Evolutionary conservation across 2,113 vertebrate species (phyloP), one percentile per base, ranked within the genome.

Genomic region (Camelus dromedarius): DNA sequence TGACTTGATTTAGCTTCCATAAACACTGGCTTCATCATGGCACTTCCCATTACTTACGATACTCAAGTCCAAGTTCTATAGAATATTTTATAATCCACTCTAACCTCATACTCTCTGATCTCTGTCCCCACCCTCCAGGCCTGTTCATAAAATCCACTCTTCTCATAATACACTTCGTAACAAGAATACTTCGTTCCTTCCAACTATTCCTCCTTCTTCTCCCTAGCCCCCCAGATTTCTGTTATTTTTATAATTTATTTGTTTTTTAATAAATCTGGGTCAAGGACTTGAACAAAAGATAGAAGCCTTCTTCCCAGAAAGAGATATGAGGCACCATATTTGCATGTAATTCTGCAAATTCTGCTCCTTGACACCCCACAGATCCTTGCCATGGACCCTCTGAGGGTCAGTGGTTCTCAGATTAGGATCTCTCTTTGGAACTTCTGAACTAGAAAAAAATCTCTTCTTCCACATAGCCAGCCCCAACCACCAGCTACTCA

Each of bases 101-200:
- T 89, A 28, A 24, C n/a, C 6, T 73, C 73, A 24, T 24, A n/a
- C 16, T 89, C 26, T 42, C 30, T 35, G 4, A 7, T 60, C 5
- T 15, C 32, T 69, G n/a, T 30, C n/a, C n/a, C 6, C 10, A 3
- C 0, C 13, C 19, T 38, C 9, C 19, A 50, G 1, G 0, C 9
- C 46, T 1, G 0, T 15, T 35, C 35, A 35, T n/a, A 0, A 8
- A 48, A 58, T 5, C 75, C 8, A 6, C 66, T 22, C 18, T 50
- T 9, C 16, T 67, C 22, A 9, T 20, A 19, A 52, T 22, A 52
- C 38, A 12, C 64, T 58, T 50, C 22, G 1, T 50, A 56, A 58
- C 30, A 56, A 20, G 77, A 38, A 58, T 62, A 11, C 2, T 64
- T 54, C 64, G 12, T 56, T 46, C 66, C 48, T 83, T 58, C 32